Evolutionary conservation across 2,888 invertebrate genomes (phyloP).

Genomic region (Dicyrtoma fusca): DNA sequence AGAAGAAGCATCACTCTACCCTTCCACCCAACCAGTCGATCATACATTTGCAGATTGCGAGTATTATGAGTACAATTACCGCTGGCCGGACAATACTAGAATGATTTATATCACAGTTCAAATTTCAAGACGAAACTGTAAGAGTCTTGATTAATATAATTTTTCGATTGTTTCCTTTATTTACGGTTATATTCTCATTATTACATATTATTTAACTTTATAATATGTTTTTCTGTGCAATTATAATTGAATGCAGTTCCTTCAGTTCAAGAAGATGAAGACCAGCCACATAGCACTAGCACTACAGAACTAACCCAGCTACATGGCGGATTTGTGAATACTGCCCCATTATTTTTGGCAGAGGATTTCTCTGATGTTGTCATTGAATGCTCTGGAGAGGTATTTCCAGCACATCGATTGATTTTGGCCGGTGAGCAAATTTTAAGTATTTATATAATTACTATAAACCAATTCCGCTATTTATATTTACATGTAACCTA

Average conservation of each 20-base stretch:
- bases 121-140: slow-evolving; percentile 41
- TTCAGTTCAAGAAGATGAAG: neutral
- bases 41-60: slow-evolving; percentile 34
- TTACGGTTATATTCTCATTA: no score
- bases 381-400: slow-evolving; percentile 33
- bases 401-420: slow-evolving; percentile 46
- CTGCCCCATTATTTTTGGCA: slow-evolving; percentile 41
- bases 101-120: slow-evolving; percentile 34
- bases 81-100: slow-evolving; percentile 40
- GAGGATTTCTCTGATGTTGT: slow-evolving; percentile 44
- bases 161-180: no score
- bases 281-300: neutral
- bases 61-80: slow-evolving; percentile 42
- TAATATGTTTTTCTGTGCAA: no score
- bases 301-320: neutral
- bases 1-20: neutral
- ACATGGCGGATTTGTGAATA: slow-evolving; percentile 12
- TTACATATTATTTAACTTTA: no score
- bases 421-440: slow-evolving; percentile 44
- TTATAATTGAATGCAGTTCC: neutral
- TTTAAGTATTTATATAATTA: neutral
- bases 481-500: no score
- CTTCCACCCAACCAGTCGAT: slow-evolving; percentile 5
- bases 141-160: neutral
- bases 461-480: neutral